Percentiles rank a stretch among this genome's conserved stretches.
Evolutionary conservation across 2,113 vertebrate species (phyloP).

Genomic region (Corythaeola cristata): DNA sequence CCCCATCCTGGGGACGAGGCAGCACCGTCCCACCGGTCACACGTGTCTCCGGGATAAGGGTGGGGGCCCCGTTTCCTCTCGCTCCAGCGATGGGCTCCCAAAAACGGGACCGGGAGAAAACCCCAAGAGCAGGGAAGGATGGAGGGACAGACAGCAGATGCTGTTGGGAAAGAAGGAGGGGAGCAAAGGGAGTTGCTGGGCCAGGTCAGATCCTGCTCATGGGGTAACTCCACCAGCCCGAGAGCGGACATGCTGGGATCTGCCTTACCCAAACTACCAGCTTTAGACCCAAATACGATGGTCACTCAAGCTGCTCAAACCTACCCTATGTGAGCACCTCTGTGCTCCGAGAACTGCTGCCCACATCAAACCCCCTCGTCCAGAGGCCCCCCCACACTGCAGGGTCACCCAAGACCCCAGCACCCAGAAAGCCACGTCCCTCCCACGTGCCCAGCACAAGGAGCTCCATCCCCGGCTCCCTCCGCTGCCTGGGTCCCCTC

Average conservation of each 20-base stretch:
- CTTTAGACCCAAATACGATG: accelerated
- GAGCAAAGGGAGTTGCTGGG: neutral
- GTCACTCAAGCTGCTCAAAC: neutral
- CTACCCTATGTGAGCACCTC: neutral
- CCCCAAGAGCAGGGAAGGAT: neutral
- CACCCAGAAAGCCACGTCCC: neutral
- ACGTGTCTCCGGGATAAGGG: neutral
- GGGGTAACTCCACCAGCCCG: neutral
- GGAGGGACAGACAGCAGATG: neutral
- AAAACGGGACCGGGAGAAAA: neutral
- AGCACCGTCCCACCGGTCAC: neutral
- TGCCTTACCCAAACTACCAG: neutral
- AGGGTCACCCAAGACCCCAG: neutral
- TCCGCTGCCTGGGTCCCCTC: accelerated
- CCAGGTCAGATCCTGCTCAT: neutral
- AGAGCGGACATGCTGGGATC: neutral
- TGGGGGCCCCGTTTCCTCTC: neutral
- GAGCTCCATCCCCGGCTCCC: neutral
- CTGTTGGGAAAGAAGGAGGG: neutral
- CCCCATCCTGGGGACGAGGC: neutral
- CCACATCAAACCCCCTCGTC: neutral
- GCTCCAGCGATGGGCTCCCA: neutral
- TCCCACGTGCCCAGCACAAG: neutral
- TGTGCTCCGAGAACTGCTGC: neutral
- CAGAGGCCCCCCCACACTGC: accelerated